Conservation (phyloP, 1,140 invertebrate species). For the Drosophila arizonae region DNA sequence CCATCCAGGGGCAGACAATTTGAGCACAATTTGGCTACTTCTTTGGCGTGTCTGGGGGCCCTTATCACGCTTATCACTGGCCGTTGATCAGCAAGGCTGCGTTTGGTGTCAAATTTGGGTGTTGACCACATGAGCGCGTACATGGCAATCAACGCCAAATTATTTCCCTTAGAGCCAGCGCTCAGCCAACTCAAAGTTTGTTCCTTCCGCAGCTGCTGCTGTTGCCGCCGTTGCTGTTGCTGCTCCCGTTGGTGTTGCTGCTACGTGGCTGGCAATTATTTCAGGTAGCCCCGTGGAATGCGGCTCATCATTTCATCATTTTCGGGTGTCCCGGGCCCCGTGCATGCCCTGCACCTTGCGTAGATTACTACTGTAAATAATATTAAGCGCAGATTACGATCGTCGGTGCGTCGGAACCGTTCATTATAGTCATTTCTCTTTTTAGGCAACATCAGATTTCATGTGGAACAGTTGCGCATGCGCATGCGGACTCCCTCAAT, state of each 20-base stretch:
- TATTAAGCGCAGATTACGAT: conserved; percentile 77
- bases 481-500: conserved; percentile 14
- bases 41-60: conserved; percentile 22
- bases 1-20: conserved; percentile 21
- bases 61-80: conserved; percentile 62
- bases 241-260: conserved; percentile 28
- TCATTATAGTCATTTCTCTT: conserved; percentile 61
- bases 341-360: conserved; percentile 32
- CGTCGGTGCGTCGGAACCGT: conserved; percentile 60
- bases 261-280: conserved; percentile 57
- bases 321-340: conserved; percentile 11
- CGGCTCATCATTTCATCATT: conserved; percentile 57
- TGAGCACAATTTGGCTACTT: conserved; percentile 51
- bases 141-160: conserved; percentile 79
- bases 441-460: conserved; percentile 59
- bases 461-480: conserved; percentile 63
- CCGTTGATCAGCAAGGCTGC: conserved; percentile 53
- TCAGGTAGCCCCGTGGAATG: conserved; percentile 67
- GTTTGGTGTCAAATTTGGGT: conserved; percentile 77
- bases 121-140: conserved; percentile 77
- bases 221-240: conserved; percentile 1
- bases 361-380: conserved; percentile 82
- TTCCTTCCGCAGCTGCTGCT: conserved; percentile 53
- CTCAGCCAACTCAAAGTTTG: conserved; percentile 22
- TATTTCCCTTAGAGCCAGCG: conserved; percentile 58